Evolutionary conservation across 2,797 vertebrate genomes (phyloP).

Genomic region (Octomys mimax): DNA sequence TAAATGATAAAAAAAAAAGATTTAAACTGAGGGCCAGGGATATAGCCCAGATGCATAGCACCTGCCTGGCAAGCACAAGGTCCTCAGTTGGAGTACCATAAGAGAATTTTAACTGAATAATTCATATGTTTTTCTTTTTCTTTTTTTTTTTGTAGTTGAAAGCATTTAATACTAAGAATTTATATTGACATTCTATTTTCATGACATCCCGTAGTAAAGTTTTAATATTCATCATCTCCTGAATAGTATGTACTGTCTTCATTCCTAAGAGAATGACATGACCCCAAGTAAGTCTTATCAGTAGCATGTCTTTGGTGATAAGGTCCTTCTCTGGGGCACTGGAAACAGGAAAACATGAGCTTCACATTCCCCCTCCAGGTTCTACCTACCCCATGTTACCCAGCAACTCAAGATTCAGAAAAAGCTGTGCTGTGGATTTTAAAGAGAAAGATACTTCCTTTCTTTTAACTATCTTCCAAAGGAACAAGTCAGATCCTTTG

Average conservation of each 20-base stretch:
- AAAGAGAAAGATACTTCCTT: neutral
- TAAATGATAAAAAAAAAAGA: too few species aligned
- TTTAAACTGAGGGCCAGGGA: neutral
- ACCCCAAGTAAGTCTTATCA: neutral
- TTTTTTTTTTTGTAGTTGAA: slow-evolving; percentile 17
- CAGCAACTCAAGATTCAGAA: neutral
- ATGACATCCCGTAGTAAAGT: neutral
- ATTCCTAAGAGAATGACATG: neutral
- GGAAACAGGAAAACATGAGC: neutral
- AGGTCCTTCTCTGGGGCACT: neutral
- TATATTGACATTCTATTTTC: neutral
- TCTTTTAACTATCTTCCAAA: neutral
- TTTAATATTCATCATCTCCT: slow-evolving; percentile 22
- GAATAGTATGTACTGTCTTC: neutral
- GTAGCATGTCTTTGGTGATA: neutral
- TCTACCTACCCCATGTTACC: fast-evolving
- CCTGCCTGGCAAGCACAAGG: too few species aligned
- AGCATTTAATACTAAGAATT: slow-evolving; percentile 44
- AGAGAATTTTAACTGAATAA: neutral
- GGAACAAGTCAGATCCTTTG: neutral
- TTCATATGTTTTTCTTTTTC: neutral
- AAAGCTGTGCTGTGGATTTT: neutral
- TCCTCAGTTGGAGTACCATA: too few species aligned
- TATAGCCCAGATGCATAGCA: too few species aligned
- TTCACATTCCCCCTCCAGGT: neutral